Percentiles rank a stretch among this genome's conserved stretches.
Conservation (phyloP, 2,797 vertebrate genomes). For the Huso huso region DNA sequence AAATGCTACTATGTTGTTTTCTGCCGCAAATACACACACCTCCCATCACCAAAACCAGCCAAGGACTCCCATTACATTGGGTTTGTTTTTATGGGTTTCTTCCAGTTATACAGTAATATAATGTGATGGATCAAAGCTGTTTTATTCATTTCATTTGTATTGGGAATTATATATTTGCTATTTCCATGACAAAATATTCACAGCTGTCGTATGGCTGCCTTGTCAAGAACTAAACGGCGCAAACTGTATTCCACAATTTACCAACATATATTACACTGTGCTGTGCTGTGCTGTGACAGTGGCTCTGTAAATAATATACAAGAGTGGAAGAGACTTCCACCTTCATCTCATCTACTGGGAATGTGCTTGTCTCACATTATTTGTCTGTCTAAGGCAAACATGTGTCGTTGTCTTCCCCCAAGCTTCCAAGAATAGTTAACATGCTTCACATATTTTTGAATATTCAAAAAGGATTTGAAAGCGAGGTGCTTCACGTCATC, state of each 20-base stretch:
- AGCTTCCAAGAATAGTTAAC: background rate
- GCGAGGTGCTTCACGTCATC: background rate
- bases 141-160: background rate
- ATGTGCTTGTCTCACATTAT: too few relatives aligned
- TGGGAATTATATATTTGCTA: background rate
- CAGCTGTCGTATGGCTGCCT: background rate
- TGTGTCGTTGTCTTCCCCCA: too few relatives aligned
- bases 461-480: background rate
- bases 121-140: conserved; percentile 3
- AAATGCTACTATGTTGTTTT: too few relatives aligned
- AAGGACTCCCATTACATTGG: too few relatives aligned
- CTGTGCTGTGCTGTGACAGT: background rate
- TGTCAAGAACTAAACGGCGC: too few relatives aligned
- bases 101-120: background rate
- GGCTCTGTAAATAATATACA: background rate
- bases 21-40: too few relatives aligned
- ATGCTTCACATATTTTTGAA: background rate
- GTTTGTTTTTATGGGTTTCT: background rate
- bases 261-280: too few relatives aligned
- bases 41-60: too few relatives aligned
- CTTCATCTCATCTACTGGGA: too few relatives aligned
- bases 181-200: background rate
- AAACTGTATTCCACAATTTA: background rate
- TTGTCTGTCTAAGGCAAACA: too few relatives aligned
- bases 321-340: background rate